phyloP scores from a whole-genome alignment of 2,797 vertebrate genomes.

The Mus minutoides region DNA sequence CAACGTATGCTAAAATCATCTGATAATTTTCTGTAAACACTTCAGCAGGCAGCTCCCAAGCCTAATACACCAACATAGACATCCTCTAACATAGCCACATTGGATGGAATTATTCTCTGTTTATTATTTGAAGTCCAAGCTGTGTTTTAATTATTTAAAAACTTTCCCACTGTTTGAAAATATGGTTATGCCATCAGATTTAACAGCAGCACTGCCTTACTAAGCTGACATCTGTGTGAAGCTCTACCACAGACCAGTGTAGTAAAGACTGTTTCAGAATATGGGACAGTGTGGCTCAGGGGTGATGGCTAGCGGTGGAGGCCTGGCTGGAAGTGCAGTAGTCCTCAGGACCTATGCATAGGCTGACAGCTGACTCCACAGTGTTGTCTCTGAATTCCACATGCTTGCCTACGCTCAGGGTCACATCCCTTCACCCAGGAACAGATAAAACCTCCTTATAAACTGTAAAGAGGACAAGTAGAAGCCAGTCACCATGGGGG shows the following conservation, averaged over 20 bases:
- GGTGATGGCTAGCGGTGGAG: too few species aligned
- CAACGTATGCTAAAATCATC: neutral
- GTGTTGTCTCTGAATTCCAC: neutral
- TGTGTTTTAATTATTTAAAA: neutral
- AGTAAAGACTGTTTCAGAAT: neutral
- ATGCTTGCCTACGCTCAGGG: neutral
- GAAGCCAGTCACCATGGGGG: neutral
- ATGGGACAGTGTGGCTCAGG: neutral
- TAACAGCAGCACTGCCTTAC: rapidly evolving
- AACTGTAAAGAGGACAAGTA: neutral
- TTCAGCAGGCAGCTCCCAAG: neutral
- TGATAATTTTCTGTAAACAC: neutral
- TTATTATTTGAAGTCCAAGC: neutral
- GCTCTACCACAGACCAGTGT: rapidly evolving
- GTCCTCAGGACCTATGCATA: neutral
- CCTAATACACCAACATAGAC: neutral
- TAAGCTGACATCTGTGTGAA: rapidly evolving
- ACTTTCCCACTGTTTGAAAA: neutral
- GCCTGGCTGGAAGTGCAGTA: neutral
- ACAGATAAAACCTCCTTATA: neutral
- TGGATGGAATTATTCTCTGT: neutral
- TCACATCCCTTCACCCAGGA: neutral
- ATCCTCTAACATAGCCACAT: neutral
- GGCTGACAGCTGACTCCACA: neutral
- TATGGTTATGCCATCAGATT: neutral